These are phyloP conservation scores for Zhuqinia jingwanae DNA, from an alignment of 2,888 invertebrate genomes.

Conservation along the genomic window DNA sequence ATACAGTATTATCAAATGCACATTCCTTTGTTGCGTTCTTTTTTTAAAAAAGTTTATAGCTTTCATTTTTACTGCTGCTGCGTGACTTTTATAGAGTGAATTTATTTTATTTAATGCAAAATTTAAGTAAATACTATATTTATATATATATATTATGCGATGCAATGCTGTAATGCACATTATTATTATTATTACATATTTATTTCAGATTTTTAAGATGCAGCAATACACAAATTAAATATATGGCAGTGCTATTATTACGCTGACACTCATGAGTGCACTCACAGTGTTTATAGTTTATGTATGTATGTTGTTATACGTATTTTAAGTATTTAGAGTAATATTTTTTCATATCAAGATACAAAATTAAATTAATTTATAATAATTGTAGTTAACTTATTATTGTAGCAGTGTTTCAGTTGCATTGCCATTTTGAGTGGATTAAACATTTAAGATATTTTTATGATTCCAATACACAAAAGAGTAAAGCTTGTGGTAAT, in stretches of 20 bases:
- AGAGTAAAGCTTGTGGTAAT: too few relatives aligned
- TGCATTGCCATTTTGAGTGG: too few relatives aligned
- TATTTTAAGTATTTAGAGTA: too few relatives aligned
- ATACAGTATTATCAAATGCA: slow-evolving; percentile 33
- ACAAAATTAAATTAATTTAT: too few relatives aligned
- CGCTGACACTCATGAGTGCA: not conserved
- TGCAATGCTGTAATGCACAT: slow-evolving; percentile 3
- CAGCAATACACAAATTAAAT: not conserved
- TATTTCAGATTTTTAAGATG: not conserved
- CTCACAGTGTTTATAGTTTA: not conserved
- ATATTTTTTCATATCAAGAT: too few relatives aligned
- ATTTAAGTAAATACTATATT: not conserved
- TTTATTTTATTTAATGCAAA: not conserved
- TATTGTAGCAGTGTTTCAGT: too few relatives aligned
- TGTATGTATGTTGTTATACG: too few relatives aligned
- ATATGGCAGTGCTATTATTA: slow-evolving; percentile 2
- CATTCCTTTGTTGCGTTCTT: slow-evolving; percentile 25
- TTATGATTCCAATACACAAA: too few relatives aligned
- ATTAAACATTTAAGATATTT: too few relatives aligned
- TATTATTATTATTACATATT: not conserved
- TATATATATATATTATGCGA: not conserved
- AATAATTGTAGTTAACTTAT: too few relatives aligned
- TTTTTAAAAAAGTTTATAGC: not conserved
- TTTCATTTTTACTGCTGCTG: not conserved
- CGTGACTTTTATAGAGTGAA: not conserved